Conservation (phyloP, 2,888 invertebrate genomes). For the Acrobasis consociella region DNA sequence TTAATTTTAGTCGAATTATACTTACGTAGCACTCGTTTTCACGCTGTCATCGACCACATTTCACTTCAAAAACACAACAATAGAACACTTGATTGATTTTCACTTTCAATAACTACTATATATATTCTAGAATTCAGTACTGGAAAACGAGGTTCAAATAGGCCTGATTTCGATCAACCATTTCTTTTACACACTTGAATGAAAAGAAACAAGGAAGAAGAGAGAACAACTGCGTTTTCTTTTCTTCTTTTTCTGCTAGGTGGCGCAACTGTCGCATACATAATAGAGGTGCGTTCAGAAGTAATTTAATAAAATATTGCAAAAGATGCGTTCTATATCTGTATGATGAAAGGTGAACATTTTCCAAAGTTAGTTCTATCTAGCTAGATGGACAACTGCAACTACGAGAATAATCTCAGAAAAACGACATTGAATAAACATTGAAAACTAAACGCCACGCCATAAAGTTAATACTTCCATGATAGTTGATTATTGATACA, state of each 20-base stretch:
- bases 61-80: conserved; percentile 62
- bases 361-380: too few species aligned
- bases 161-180: conserved; percentile 55
- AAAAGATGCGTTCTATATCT: conserved; percentile 30
- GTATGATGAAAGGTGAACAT: too few species aligned
- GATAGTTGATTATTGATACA: too few species aligned
- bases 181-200: conserved; percentile 58
- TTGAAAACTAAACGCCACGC: too few species aligned
- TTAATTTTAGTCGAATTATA: conserved; percentile 61
- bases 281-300: conserved; percentile 7
- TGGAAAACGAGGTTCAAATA: conserved; percentile 45
- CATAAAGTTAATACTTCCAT: too few species aligned
- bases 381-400: too few species aligned
- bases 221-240: conserved; percentile 49
- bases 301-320: neutral
- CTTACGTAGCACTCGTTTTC: conserved; percentile 78
- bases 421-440: too few species aligned
- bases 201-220: conserved; percentile 65
- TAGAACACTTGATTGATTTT: conserved; percentile 46
- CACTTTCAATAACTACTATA: conserved; percentile 44
- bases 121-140: conserved; percentile 47
- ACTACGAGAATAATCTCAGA: too few species aligned
- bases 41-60: conserved; percentile 80
- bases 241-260: conserved; percentile 48
- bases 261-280: conserved; percentile 40